phyloP scores from a whole-genome alignment of 2,888 invertebrate species.

The Diaperis boleti region DNA sequence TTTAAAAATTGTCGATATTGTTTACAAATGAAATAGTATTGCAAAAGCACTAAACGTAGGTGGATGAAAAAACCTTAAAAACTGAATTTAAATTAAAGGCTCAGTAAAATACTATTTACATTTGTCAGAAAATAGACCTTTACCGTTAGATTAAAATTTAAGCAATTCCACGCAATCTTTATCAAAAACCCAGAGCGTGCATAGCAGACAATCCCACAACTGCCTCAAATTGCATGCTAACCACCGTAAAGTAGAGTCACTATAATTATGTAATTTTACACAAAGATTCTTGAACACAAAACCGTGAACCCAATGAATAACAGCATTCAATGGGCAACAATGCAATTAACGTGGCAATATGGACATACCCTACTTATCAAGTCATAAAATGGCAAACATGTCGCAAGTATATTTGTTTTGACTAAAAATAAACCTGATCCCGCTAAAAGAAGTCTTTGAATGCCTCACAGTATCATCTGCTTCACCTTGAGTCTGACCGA shows the following conservation, averaged over 20 bases:
- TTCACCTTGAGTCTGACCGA: conserved; percentile 21
- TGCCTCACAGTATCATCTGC: conserved; percentile 11
- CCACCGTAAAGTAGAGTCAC: conserved; percentile 15
- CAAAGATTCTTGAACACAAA: conserved; percentile 12
- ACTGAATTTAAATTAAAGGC: no score
- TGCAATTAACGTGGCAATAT: conserved; percentile 9
- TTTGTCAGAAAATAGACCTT: no score
- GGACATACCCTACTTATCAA: conserved; percentile 23
- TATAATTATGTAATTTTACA: conserved; percentile 26
- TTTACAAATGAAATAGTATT: no score
- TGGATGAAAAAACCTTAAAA: no score
- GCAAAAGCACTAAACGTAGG: no score
- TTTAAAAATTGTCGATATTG: no score
- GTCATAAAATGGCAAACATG: not conserved
- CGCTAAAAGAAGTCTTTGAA: conserved; percentile 5
- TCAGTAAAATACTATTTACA: no score
- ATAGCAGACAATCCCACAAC: not conserved
- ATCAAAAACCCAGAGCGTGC: conserved; percentile 7
- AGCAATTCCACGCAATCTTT: no score
- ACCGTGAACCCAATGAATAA: conserved; percentile 21
- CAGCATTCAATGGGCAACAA: conserved; percentile 19
- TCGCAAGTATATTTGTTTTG: conserved; percentile 14
- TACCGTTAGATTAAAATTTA: no score
- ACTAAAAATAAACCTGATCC: conserved; percentile 31
- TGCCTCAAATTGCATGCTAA: conserved; percentile 15